A percentile compares a stretch with the other conserved stretches of the same genome.
Conservation (phyloP, 2,113 vertebrate species). For the Cynopterus brachyotis region DNA sequence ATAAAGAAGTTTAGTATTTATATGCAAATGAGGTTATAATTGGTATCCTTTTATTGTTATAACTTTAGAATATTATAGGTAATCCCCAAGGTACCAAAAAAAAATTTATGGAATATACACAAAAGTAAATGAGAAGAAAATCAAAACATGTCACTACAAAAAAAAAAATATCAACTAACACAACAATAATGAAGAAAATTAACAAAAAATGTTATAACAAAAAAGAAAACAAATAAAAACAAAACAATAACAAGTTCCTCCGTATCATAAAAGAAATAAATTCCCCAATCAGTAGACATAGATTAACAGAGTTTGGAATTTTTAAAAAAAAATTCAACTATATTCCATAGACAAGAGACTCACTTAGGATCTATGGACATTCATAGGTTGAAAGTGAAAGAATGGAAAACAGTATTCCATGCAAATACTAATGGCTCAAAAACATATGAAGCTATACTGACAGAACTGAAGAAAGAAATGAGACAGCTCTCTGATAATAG, state of each 20-base stretch:
- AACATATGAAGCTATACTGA: background rate
- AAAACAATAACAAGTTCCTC: background rate
- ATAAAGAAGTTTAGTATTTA: background rate
- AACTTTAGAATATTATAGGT: background rate
- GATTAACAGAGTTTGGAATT: background rate
- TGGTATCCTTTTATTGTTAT: background rate
- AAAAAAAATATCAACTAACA: background rate
- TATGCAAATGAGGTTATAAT: background rate
- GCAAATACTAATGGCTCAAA: background rate
- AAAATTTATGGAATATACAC: background rate
- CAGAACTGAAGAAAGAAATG: background rate
- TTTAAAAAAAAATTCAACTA: background rate
- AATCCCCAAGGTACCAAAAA: background rate
- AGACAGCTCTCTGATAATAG: background rate
- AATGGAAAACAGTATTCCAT: background rate
- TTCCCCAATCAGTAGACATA: background rate
- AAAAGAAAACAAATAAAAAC: background rate
- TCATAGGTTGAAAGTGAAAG: background rate
- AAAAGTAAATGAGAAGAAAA: background rate
- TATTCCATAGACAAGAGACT: background rate
- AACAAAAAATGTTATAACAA: background rate
- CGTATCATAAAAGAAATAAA: background rate
- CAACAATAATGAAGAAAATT: background rate
- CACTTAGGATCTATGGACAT: background rate
- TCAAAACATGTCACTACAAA: background rate